These are phyloP conservation scores for Monoplex corrugatus DNA, from an alignment of 2,888 invertebrate genomes.

Conservation along the genomic window DNA sequence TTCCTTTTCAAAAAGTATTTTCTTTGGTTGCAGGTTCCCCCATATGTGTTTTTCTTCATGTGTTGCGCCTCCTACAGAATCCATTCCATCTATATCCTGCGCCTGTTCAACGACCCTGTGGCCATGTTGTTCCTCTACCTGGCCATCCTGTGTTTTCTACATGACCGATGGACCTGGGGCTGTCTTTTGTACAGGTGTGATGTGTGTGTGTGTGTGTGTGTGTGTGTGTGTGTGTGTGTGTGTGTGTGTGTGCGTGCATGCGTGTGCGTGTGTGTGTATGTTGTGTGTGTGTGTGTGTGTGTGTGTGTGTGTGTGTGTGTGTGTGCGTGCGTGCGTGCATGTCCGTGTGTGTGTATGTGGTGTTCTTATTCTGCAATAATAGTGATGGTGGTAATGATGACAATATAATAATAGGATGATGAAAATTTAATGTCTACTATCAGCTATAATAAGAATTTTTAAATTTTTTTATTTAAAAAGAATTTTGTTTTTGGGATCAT, in stretches of 20 bases:
- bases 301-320: not conserved
- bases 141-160: slow-evolving; percentile 91
- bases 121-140: slow-evolving; percentile 93
- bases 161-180: slow-evolving; percentile 90
- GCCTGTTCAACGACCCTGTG: slow-evolving; percentile 98
- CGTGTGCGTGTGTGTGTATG: not conserved
- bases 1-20: too few species aligned
- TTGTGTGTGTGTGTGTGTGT: not conserved
- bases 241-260: too few species aligned
- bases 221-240: not conserved
- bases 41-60: slow-evolving; percentile 93
- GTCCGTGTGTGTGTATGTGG: too few species aligned
- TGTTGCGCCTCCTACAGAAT: slow-evolving; percentile 97
- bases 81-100: slow-evolving; percentile 97
- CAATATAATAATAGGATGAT: too few species aligned
- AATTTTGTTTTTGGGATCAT: too few species aligned
- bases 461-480: too few species aligned
- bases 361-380: too few species aligned
- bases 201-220: too few species aligned
- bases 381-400: too few species aligned
- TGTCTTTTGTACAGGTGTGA: slow-evolving; percentile 89
- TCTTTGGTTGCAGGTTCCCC: slow-evolving; percentile 87
- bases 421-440: too few species aligned
- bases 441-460: too few species aligned
- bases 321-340: too few species aligned